Percentiles rank a stretch among this genome's conserved stretches.
Conservation (phyloP, 1,140 invertebrate species). For the Planococcus citri region DNA sequence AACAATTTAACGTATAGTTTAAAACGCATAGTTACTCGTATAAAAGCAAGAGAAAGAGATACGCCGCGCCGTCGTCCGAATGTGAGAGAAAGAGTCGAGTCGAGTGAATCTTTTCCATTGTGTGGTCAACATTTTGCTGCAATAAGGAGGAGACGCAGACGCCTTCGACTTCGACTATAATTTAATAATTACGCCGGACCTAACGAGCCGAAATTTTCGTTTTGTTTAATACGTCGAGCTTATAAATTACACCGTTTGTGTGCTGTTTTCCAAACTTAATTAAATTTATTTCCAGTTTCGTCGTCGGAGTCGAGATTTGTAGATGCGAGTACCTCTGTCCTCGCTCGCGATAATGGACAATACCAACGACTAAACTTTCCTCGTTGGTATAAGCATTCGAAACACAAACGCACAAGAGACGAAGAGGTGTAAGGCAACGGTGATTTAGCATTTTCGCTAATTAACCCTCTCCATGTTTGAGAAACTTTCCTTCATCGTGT, state of each 20-base stretch:
- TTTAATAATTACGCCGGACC: conserved; percentile 13
- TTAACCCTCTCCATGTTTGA: not conserved
- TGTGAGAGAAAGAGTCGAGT: not conserved
- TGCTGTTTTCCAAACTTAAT: not conserved
- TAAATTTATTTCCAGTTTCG: not conserved
- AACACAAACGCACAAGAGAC: too few species aligned
- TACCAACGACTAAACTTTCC: not conserved
- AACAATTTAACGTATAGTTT: not conserved
- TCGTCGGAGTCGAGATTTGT: too few species aligned
- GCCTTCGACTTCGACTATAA: not conserved
- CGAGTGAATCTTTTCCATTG: conserved; percentile 12
- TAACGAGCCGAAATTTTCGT: conserved; percentile 16
- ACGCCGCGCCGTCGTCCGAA: too few species aligned
- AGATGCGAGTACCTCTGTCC: too few species aligned
- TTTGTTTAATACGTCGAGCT: not conserved
- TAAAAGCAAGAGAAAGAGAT: too few species aligned
- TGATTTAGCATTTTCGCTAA: not conserved
- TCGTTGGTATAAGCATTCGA: too few species aligned
- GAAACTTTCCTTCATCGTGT: too few species aligned
- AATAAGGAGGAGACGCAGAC: not conserved
- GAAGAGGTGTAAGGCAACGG: not conserved
- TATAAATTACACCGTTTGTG: not conserved
- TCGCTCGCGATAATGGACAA: conserved; percentile 10
- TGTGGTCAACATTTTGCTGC: not conserved
- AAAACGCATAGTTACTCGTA: too few species aligned